These are phyloP conservation scores for Apis dorsata DNA, from an alignment of 1,140 invertebrate species.

Conservation along the genomic window DNA sequence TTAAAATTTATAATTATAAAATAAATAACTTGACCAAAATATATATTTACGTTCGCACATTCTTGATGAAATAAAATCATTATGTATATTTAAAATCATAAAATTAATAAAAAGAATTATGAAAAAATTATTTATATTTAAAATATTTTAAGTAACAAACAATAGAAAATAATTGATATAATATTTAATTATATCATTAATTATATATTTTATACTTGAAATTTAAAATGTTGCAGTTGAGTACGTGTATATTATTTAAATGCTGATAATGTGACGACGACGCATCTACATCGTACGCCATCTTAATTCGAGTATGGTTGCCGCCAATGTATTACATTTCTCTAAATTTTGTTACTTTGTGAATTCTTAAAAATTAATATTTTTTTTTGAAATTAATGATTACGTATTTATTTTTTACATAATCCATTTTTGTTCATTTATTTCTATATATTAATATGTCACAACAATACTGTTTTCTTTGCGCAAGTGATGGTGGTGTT, in stretches of 20 bases:
- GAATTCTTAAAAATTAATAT: neutral
- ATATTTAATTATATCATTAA: neutral
- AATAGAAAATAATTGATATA: neutral
- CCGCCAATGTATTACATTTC: conserved; percentile 47
- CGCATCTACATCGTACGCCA: conserved; percentile 12
- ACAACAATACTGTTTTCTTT: conserved; percentile 71
- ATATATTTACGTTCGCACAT: neutral
- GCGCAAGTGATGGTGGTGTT: conserved; percentile 75
- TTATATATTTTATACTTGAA: neutral
- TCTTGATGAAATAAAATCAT: neutral
- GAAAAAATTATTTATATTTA: neutral
- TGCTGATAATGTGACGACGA: conserved; percentile 3
- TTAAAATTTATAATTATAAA: neutral
- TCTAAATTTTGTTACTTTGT: neutral
- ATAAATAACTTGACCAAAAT: conserved; percentile 7
- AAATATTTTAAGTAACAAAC: conserved; percentile 43
- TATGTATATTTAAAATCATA: neutral
- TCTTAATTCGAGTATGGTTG: conserved; percentile 2
- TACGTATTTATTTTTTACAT: no score
- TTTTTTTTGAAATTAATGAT: neutral
- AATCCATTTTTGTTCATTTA: neutral
- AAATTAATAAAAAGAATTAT: conserved; percentile 16
- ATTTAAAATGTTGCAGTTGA: neutral
- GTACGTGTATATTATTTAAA: neutral
- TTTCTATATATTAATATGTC: conserved; percentile 59